Base-by-base conservation (phyloP, 1,140 invertebrate species). In the Nixonia krombeini region DNA sequence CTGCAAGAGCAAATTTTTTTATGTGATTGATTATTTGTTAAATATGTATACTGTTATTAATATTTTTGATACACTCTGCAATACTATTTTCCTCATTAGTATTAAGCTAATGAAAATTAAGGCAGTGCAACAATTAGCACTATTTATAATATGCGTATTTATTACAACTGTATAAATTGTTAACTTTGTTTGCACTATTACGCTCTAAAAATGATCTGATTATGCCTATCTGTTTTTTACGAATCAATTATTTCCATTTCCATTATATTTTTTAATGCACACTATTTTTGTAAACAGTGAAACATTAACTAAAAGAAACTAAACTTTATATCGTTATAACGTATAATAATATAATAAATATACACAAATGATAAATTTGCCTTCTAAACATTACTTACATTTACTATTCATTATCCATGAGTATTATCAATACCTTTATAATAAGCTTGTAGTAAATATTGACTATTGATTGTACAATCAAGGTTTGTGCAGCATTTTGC, bases 391-490 rank as follows among this genome's bases (percentile, higher is more conserved):
- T 21, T 7, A 25, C 1, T 12, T 23, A 33, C 12, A 9, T 59
- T 13, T 50, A n/a, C 5, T 45, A 38, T 28, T 37, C 16, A 28
- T 23, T 16, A 10, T 12, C 3, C 6, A 28, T 35, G 16, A 26
- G n/a, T n/a, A n/a, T n/a, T 51, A 33, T n/a, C 7, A 16, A 21
- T 49, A 42, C 46, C 38, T 26, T 31, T 37, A 31, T 49, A 6
- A 18, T 8, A 56, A n/a, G 23, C 37, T 13, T 58, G 56, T 61
- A 70, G 56, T 61, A 70, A 52, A 71, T 70, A 59, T 70, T 70
- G 65, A 74, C 42, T 56, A 74, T 56, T 79, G 74, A 80, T 80
- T 77, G 71, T 76, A 80, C 74, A 42, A 75, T 73, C 73, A 75
- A 55, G 49, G 73, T 73, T 73, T 72, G 62, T 79, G 72, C 64